Evolutionary conservation across 1,140 invertebrate genomes (phyloP).

Genomic region (Bombus consobrinus): DNA sequence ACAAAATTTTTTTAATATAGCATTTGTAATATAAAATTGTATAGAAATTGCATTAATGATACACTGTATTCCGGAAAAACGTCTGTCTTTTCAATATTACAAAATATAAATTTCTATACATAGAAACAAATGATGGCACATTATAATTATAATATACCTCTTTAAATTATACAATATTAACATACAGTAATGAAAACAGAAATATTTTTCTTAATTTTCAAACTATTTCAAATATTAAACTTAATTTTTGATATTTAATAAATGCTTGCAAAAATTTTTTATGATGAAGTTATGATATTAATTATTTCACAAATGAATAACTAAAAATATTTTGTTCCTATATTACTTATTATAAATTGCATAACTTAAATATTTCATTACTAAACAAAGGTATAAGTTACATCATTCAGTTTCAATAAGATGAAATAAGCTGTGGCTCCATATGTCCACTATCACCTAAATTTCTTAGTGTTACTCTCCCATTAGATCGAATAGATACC

Average conservation of each 20-base stretch:
- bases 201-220: slow-evolving; percentile 6
- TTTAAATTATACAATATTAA: background rate
- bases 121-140: background rate
- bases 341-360: slow-evolving; percentile 10
- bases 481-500: slow-evolving; percentile 92
- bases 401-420: slow-evolving; percentile 57
- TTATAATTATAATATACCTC: background rate
- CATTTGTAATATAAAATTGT: slow-evolving; percentile 1
- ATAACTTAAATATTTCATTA: slow-evolving; percentile 23
- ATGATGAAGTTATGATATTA: background rate
- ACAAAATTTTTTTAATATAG: slow-evolving; percentile 22
- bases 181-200: background rate
- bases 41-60: background rate
- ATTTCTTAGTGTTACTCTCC: slow-evolving; percentile 90
- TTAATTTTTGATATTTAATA: background rate
- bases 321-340: background rate
- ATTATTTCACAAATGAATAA: background rate
- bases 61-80: slow-evolving; percentile 22
- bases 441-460: slow-evolving; percentile 96
- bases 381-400: slow-evolving; percentile 1
- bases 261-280: background rate
- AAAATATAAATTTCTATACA: background rate
- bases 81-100: slow-evolving; percentile 24
- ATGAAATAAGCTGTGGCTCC: slow-evolving; percentile 87
- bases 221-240: background rate